These are phyloP conservation scores for Steinernema carpocapsae DNA, from an alignment of 2,888 invertebrate species.

Conservation along the genomic window DNA sequence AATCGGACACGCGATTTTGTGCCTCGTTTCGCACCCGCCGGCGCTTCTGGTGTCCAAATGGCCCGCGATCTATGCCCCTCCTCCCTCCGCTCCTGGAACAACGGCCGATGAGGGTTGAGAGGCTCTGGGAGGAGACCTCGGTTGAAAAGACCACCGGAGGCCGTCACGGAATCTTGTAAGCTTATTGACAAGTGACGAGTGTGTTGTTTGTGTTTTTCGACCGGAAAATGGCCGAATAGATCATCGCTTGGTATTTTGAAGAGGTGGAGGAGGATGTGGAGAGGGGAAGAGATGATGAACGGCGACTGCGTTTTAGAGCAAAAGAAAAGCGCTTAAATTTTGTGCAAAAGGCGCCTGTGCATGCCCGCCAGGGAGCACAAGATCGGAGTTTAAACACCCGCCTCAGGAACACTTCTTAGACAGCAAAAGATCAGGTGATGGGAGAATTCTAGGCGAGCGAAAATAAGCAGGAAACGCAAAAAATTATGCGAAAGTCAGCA, in stretches of 20 bases:
- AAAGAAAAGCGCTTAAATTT: not conserved
- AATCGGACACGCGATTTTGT: not conserved
- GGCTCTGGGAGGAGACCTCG: not conserved
- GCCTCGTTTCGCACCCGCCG: no score
- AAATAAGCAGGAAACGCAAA: no score
- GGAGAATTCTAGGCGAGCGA: no score
- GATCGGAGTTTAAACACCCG: slow-evolving; percentile 10
- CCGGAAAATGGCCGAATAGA: slow-evolving; percentile 16
- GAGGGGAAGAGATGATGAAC: not conserved
- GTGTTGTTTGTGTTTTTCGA: slow-evolving; percentile 32
- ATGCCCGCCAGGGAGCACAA: not conserved
- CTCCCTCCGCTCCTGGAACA: no score
- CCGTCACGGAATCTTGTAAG: not conserved
- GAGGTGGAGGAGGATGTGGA: not conserved
- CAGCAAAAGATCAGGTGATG: no score
- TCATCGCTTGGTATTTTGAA: not conserved
- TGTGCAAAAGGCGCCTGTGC: not conserved
- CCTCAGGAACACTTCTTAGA: no score
- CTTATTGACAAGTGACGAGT: not conserved
- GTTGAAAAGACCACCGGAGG: not conserved
- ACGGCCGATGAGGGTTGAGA: not conserved
- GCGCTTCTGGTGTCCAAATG: no score
- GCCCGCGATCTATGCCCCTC: no score
- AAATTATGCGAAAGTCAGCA: no score
- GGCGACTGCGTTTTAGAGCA: not conserved